Evolutionary conservation across 2,797 vertebrate species (phyloP).

Genomic region (Pseudopleuronectes americanus): DNA sequence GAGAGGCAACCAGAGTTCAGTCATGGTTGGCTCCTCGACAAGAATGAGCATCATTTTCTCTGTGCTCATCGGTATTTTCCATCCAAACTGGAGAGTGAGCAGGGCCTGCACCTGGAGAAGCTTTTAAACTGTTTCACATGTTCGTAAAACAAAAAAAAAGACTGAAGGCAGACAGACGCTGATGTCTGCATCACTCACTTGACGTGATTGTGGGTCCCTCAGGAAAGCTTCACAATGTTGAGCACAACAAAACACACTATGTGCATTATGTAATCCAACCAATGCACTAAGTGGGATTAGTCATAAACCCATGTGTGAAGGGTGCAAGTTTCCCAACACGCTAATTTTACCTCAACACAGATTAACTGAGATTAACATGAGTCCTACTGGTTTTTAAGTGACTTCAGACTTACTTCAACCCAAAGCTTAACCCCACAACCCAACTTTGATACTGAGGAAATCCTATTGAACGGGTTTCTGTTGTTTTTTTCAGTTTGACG

Average conservation of each 20-base stretch:
- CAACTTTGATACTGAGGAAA: too few relatives aligned
- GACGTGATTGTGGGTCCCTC: slow-evolving; percentile 1
- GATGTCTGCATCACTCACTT: slow-evolving; percentile 49
- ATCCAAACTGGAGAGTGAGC: slow-evolving; percentile 45
- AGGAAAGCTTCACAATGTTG: slow-evolving; percentile 37
- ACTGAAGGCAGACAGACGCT: slow-evolving; percentile 2
- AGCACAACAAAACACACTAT: slow-evolving; percentile 31
- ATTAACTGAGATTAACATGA: not conserved
- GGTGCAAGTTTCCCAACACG: not conserved
- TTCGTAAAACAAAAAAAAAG: slow-evolving; percentile 34
- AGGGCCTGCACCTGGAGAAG: slow-evolving; percentile 59
- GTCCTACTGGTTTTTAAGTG: too few relatives aligned
- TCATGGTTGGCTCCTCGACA: slow-evolving; percentile 36
- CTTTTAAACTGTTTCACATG: slow-evolving; percentile 67
- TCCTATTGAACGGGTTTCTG: too few relatives aligned
- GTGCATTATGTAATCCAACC: slow-evolving; percentile 21
- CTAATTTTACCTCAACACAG: not conserved
- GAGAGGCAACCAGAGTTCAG: slow-evolving; percentile 42
- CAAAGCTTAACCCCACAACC: not conserved
- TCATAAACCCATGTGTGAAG: slow-evolving; percentile 2
- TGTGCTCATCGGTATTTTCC: slow-evolving; percentile 61
- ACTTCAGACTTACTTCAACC: too few relatives aligned
- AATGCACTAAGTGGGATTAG: not conserved
- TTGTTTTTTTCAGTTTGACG: too few relatives aligned
- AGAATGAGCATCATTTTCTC: slow-evolving; percentile 42